Evolutionary conservation across 2,888 invertebrate genomes (phyloP).

Genomic region (Folsomia manolachei): DNA sequence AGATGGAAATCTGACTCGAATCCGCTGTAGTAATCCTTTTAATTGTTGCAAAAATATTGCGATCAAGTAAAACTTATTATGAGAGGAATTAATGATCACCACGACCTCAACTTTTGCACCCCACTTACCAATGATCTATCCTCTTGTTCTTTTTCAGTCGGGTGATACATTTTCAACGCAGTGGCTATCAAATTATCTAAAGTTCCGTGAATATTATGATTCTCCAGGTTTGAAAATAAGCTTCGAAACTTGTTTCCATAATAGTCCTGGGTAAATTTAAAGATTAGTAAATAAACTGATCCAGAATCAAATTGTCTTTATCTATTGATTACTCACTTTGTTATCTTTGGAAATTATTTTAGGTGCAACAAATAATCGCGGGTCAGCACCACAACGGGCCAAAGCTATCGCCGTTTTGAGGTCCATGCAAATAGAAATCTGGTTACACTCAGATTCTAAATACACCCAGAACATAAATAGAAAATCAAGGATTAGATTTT

Average conservation of each 20-base stretch:
- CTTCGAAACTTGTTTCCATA: constrained; percentile 32
- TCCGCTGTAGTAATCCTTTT: constrained; percentile 30
- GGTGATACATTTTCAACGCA: constrained; percentile 43
- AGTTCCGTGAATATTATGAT: constrained; percentile 36
- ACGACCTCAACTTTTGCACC: neutral
- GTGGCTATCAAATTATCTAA: constrained; percentile 46
- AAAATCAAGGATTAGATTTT: neutral
- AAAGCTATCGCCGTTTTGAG: constrained; percentile 72
- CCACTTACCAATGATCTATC: constrained; percentile 22
- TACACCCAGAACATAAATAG: constrained; percentile 32
- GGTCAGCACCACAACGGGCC: constrained; percentile 71
- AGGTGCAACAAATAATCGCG: constrained; percentile 71
- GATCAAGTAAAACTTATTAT: neutral
- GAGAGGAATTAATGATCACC: neutral
- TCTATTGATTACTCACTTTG: constrained; percentile 1
- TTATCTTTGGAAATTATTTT: constrained; percentile 42
- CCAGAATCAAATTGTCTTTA: neutral
- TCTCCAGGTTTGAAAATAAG: constrained; percentile 34
- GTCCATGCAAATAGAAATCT: constrained; percentile 77
- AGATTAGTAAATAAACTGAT: neutral
- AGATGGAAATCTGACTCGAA: constrained; percentile 24
- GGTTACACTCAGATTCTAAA: constrained; percentile 63
- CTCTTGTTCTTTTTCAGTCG: constrained; percentile 35
- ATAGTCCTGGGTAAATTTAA: constrained; percentile 13
- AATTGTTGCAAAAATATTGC: neutral